Base-by-base conservation (phyloP, 2,797 vertebrate genomes). In the Etheostoma perlongum region DNA sequence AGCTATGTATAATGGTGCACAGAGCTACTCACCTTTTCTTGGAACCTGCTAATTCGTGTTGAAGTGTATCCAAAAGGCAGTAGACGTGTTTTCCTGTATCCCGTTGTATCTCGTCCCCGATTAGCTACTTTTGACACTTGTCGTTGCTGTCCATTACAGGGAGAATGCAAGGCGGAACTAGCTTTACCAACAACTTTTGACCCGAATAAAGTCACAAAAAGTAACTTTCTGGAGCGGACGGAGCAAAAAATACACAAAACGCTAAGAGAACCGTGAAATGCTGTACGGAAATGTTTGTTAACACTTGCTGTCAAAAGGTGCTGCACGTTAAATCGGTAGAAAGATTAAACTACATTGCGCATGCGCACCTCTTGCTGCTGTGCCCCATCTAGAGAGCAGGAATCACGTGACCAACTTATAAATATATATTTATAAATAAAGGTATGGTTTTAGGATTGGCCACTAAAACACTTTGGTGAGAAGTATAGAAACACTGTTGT, bases 141-240 rank as follows among this genome's bases (percentile, higher is more conserved):
- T 85, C 81, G 72, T 68, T 33, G 60, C 75, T 71, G 82, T 83
- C 76, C 81, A 89, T 88, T 80, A 76, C 74, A 27, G 70, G 1
- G 48, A 44, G 40, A 47, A 49, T 36, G 47, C 49, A 74, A 86
- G 68, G 81, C 89, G 91, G 92, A 93, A 92, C 83, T 85, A 92
- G 88, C 79, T 72, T 36, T 67, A 63, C 13, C 25, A 65, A 76
- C 33, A 65, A 77, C 67, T 81, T 72, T 40, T 30, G 40, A 73
- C 49, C 54, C 36, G 62, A 70, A 59, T 61, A 53, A 58, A 75
- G 44, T 58, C 54, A 64, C 19, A 30, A 71, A 40, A 84, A 85
- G 11, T 59, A 30, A 77, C 72, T 68, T 81, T 74, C 6, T 4
- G 6, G 15, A 55, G 44, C 11, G 5, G 0, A 1, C 0, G 2